A percentile compares a stretch with the other conserved stretches of the same genome.
These are phyloP conservation scores for Meloidogyne exigua DNA, from an alignment of 1,140 invertebrate species.

Conservation along the genomic window DNA sequence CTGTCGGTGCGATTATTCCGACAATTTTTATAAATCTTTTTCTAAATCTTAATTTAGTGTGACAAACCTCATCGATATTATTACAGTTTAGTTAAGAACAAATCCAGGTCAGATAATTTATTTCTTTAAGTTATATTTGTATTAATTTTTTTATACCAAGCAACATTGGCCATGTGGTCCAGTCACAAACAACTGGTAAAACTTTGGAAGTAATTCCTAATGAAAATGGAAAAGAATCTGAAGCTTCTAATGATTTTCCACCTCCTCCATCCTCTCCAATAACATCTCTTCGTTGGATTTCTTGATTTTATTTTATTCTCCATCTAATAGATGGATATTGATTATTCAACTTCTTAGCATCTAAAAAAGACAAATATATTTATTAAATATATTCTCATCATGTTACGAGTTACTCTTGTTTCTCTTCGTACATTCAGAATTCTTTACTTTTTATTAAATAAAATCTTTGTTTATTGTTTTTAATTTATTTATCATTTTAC, in stretches of 20 bases:
- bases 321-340: background rate
- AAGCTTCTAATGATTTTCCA: background rate
- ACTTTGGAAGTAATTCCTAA: background rate
- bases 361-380: background rate
- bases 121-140: background rate
- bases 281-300: background rate
- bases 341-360: background rate
- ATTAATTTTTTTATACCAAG: background rate
- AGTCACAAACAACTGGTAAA: background rate
- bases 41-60: conserved; percentile 43
- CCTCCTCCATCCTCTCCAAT: background rate
- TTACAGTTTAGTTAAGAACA: conserved; percentile 30
- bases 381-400: no score
- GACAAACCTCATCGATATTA: conserved; percentile 41
- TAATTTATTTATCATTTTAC: background rate
- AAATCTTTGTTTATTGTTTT: conserved; percentile 1
- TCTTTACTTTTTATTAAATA: background rate
- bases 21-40: background rate
- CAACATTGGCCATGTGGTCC: background rate
- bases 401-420: background rate
- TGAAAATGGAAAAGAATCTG: background rate
- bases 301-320: background rate
- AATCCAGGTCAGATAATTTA: background rate
- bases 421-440: background rate
- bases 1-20: no score